phyloP scores from a whole-genome alignment of 1,140 invertebrate genomes.

The Drosophila saltans region DNA sequence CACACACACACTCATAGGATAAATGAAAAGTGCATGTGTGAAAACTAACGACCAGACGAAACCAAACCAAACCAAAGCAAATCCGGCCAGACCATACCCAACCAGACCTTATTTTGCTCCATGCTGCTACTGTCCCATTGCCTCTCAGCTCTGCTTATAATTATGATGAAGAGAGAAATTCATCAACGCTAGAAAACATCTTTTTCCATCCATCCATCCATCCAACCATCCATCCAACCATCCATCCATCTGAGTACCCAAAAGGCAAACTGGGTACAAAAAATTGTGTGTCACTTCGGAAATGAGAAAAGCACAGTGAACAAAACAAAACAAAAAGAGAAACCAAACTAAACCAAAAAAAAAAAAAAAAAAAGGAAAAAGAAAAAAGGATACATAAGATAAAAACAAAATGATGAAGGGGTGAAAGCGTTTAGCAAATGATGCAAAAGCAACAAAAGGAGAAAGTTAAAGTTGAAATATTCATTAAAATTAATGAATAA shows the following conservation, averaged over 20 bases:
- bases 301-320: constrained; percentile 48
- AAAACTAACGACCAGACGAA: not conserved
- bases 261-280: constrained; percentile 38
- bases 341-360: constrained; percentile 8
- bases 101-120: constrained; percentile 32
- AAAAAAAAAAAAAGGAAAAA: not conserved
- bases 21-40: constrained; percentile 27
- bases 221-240: constrained; percentile 13
- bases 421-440: constrained; percentile 55
- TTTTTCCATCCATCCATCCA: constrained; percentile 4
- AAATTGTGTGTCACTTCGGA: constrained; percentile 75
- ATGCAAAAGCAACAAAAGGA: constrained; percentile 31
- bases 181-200: constrained; percentile 36
- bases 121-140: constrained; percentile 23
- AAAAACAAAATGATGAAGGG: constrained; percentile 16
- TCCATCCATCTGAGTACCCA: constrained; percentile 17
- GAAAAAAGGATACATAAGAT: not conserved
- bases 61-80: constrained; percentile 29
- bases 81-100: constrained; percentile 5
- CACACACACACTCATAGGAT: constrained; percentile 22
- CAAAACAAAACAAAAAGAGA: constrained; percentile 4
- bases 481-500: constrained; percentile 77
- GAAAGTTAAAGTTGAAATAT: constrained; percentile 29
- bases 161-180: constrained; percentile 70
- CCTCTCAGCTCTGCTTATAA: constrained; percentile 38